Percentiles rank a stretch among this genome's conserved stretches.
phyloP scores from a whole-genome alignment of 1,140 invertebrate genomes.

The Branchinecta lynchi region DNA sequence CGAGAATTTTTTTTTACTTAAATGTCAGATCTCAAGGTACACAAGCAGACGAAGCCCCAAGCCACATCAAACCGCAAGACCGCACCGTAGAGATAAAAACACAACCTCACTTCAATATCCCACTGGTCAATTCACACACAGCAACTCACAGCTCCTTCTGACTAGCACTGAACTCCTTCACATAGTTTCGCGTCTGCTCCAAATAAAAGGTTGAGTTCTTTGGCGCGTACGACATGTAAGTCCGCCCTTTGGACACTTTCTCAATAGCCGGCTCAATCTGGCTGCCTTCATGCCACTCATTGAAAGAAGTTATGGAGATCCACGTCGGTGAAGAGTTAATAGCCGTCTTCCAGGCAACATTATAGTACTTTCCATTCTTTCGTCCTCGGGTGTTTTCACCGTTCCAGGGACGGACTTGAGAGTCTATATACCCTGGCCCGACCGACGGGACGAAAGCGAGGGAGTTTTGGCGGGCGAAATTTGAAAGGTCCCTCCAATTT shows the following conservation, averaged over 20 bases:
- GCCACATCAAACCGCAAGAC: too few species aligned
- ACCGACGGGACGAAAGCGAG: constrained; percentile 36
- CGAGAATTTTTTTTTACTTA: too few species aligned
- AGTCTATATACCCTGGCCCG: constrained; percentile 38
- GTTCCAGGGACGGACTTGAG: constrained; percentile 36
- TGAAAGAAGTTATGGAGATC: constrained; percentile 37
- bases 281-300: constrained; percentile 41
- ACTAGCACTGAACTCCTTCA: constrained; percentile 15
- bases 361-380: constrained; percentile 34
- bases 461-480: constrained; percentile 28
- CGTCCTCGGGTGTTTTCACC: constrained; percentile 29
- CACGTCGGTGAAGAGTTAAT: constrained; percentile 27
- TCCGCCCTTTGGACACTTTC: constrained; percentile 18
- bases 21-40: too few species aligned
- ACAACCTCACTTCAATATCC: too few species aligned
- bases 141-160: background rate
- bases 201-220: constrained; percentile 30
- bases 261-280: constrained; percentile 36
- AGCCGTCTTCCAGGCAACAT: constrained; percentile 30
- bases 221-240: constrained; percentile 29
- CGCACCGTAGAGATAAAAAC: too few species aligned
- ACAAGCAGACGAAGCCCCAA: too few species aligned
- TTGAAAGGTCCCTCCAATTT: constrained; percentile 32
- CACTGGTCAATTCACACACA: background rate
- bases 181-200: constrained; percentile 19